Evolutionary conservation across 1,140 invertebrate species (phyloP).

Genomic region (Tribolium madens): DNA sequence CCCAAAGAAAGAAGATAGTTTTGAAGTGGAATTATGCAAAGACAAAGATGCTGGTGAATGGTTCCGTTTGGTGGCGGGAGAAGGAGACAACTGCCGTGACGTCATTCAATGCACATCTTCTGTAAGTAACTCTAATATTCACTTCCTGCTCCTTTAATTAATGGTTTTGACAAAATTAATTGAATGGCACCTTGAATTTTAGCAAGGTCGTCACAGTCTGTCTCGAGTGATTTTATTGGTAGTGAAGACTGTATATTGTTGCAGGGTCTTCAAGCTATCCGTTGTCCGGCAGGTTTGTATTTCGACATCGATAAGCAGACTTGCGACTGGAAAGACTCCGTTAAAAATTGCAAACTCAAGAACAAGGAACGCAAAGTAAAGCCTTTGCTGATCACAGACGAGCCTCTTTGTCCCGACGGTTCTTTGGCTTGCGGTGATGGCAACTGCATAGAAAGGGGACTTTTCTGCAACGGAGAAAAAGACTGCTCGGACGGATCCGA

Average conservation of each 20-base stretch:
- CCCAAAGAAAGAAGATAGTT: constrained; percentile 85
- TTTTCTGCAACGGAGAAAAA: constrained; percentile 95
- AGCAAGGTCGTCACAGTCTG: not conserved
- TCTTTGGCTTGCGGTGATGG: constrained; percentile 89
- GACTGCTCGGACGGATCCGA: constrained; percentile 92
- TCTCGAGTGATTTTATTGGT: no score
- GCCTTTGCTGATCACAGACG: constrained; percentile 89
- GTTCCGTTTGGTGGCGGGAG: constrained; percentile 90
- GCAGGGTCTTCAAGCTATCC: constrained; percentile 90
- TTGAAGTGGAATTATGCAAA: constrained; percentile 90
- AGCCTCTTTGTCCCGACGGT: constrained; percentile 90
- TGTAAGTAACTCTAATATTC: constrained; percentile 68
- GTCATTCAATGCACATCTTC: constrained; percentile 96
- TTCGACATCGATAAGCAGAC: constrained; percentile 97
- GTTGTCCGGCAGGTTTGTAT: constrained; percentile 92
- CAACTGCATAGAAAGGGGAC: constrained; percentile 86
- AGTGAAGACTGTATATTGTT: constrained; percentile 44
- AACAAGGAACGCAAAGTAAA: constrained; percentile 92
- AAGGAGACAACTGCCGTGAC: constrained; percentile 93
- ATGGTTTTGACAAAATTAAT: no score
- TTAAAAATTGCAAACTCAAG: constrained; percentile 93
- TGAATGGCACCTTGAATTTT: constrained; percentile 1
- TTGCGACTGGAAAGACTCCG: constrained; percentile 94
- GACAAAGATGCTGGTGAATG: constrained; percentile 96
- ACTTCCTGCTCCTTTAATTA: constrained; percentile 27